These are phyloP conservation scores for Syndactyla subalaris DNA, from an alignment of 2,797 vertebrate genomes.

Conservation along the genomic window DNA sequence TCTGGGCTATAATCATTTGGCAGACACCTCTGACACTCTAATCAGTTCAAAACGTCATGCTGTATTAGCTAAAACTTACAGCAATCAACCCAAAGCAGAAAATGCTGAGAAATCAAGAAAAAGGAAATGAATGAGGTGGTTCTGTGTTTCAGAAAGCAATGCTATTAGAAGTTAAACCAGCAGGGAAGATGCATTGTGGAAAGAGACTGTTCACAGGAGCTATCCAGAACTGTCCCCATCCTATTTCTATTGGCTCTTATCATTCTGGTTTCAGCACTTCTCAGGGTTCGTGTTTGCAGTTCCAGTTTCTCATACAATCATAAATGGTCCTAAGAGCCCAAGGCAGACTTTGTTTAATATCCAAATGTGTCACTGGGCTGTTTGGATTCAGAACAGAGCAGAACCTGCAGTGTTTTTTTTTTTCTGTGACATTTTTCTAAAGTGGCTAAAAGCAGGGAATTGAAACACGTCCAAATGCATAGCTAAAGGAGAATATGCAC, in stretches of 20 bases:
- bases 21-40: neutral
- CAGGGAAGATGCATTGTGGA: neutral
- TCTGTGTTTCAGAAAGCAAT: neutral
- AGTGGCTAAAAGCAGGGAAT: neutral
- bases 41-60: neutral
- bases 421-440: neutral
- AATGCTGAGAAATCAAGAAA: neutral
- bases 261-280: neutral
- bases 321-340: neutral
- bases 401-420: neutral
- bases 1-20: neutral
- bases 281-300: neutral
- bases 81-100: slow-evolving; percentile 1
- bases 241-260: neutral
- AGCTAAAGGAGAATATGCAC: neutral
- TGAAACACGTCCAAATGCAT: neutral
- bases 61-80: neutral
- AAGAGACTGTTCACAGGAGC: neutral
- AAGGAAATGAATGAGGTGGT: neutral
- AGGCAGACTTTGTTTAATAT: neutral
- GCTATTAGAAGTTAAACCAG: neutral
- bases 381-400: neutral
- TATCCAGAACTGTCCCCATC: neutral
- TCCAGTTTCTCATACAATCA: neutral
- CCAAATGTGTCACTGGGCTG: neutral